Evolutionary conservation across 1,140 invertebrate genomes (phyloP).

Genomic region (Pseudobourletiella spinata): DNA sequence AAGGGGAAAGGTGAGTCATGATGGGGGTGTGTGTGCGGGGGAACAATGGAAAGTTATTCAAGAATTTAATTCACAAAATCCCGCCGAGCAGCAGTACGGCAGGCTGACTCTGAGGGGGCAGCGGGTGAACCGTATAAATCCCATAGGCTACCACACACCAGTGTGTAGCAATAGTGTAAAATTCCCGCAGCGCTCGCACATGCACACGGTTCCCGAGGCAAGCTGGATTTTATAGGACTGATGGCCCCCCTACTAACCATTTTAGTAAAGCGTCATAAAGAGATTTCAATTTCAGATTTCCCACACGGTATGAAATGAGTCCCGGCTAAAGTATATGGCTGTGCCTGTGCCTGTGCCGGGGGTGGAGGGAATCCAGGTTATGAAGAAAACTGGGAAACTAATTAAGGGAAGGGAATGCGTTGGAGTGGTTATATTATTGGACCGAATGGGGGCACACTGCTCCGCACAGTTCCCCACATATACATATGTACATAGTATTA

Average conservation of each 20-base stretch:
- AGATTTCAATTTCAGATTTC: constrained; percentile 19
- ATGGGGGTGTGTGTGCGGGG: not conserved
- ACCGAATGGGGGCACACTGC: no score
- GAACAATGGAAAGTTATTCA: not conserved
- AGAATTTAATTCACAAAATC: not conserved
- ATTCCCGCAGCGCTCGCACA: not conserved
- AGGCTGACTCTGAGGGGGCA: not conserved
- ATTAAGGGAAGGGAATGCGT: not conserved
- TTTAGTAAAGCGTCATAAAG: constrained; percentile 4
- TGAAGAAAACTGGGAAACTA: not conserved
- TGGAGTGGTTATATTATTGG: no score
- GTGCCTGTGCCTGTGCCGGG: not conserved
- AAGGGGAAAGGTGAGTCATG: not conserved
- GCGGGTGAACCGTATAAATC: not conserved
- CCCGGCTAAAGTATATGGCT: no score
- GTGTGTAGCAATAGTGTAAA: not conserved
- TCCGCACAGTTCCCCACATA: no score
- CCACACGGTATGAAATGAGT: no score
- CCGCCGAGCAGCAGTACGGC: not conserved
- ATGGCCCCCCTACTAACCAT: not conserved
- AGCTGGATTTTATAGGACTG: no score
- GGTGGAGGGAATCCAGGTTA: not conserved
- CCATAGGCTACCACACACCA: not conserved
- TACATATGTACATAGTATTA: no score
- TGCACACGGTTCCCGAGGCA: not conserved